Conservation (phyloP, 2,797 vertebrate species). For the Hyperoplus lanceolatus region DNA sequence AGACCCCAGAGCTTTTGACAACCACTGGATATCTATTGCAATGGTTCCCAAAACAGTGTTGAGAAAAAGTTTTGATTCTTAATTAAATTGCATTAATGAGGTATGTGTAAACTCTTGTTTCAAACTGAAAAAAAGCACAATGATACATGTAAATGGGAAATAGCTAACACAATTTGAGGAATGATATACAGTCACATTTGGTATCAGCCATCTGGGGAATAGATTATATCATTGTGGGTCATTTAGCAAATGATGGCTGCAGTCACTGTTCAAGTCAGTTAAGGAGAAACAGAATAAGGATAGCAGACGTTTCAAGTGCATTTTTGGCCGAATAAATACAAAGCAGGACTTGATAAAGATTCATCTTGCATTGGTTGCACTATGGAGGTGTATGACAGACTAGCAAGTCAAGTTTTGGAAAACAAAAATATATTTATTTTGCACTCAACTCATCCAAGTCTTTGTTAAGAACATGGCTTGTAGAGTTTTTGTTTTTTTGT, state of each 20-base stretch:
- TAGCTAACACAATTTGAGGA: slow-evolving; percentile 22
- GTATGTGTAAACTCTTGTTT: slow-evolving; percentile 13
- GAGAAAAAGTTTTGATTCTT: slow-evolving; percentile 9
- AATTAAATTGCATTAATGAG: slow-evolving; percentile 30
- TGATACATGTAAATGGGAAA: slow-evolving; percentile 32
- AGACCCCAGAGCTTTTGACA: slow-evolving; percentile 41
- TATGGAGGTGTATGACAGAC: slow-evolving; percentile 64
- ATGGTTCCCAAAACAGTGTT: slow-evolving; percentile 37
- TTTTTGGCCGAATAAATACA: slow-evolving; percentile 35
- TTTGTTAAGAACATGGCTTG: slow-evolving; percentile 81
- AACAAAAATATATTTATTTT: slow-evolving; percentile 66
- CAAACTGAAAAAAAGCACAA: slow-evolving; percentile 19
- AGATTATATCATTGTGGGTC: slow-evolving; percentile 28
- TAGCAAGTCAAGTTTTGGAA: slow-evolving; percentile 45
- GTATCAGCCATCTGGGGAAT: slow-evolving; percentile 30
- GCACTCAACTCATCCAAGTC: slow-evolving; percentile 83
- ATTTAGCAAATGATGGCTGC: slow-evolving; percentile 2
- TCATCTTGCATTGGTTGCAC: slow-evolving; percentile 75
- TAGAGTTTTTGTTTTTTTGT: slow-evolving; percentile 55
- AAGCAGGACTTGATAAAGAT: slow-evolving; percentile 29
- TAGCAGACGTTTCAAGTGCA: slow-evolving; percentile 31
- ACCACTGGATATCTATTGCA: slow-evolving; percentile 71
- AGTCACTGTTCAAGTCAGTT: slow-evolving; percentile 26
- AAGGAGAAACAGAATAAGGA: slow-evolving; percentile 21
- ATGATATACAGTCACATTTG: slow-evolving; percentile 3